phyloP scores from a whole-genome alignment of 2,888 invertebrate species.

The Chironomus tentans region DNA sequence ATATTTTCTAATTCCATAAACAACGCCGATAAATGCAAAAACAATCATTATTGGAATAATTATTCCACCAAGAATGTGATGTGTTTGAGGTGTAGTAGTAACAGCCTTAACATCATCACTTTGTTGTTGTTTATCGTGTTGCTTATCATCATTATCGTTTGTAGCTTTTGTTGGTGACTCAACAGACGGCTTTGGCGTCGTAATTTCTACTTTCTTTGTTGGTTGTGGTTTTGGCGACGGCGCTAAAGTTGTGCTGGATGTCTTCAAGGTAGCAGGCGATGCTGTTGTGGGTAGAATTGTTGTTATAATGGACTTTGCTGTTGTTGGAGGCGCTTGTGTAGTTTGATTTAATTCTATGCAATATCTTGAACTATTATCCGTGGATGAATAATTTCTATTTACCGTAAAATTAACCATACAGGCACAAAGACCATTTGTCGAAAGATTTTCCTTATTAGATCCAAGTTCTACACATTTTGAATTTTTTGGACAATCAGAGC shows the following conservation, averaged over 20 bases:
- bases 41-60: conserved; percentile 32
- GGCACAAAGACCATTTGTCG: background rate
- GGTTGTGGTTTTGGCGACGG: background rate
- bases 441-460: background rate
- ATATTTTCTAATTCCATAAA: conserved; percentile 31
- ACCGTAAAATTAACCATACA: background rate
- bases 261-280: conserved; percentile 16
- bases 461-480: conserved; percentile 8
- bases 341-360: background rate
- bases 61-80: conserved; percentile 33
- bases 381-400: background rate
- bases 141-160: background rate
- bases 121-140: background rate
- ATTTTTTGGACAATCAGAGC: background rate
- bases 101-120: background rate
- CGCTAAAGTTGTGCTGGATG: background rate
- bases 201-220: background rate
- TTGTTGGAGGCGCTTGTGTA: background rate
- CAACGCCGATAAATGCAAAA: conserved; percentile 30
- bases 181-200: background rate
- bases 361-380: background rate
- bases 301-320: background rate
- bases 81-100: conserved; percentile 28
- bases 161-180: too few relatives aligned
- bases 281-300: background rate